Evolutionary conservation across 1,140 invertebrate genomes (phyloP).

Genomic region (Mycetomoellerius zeteki): DNA sequence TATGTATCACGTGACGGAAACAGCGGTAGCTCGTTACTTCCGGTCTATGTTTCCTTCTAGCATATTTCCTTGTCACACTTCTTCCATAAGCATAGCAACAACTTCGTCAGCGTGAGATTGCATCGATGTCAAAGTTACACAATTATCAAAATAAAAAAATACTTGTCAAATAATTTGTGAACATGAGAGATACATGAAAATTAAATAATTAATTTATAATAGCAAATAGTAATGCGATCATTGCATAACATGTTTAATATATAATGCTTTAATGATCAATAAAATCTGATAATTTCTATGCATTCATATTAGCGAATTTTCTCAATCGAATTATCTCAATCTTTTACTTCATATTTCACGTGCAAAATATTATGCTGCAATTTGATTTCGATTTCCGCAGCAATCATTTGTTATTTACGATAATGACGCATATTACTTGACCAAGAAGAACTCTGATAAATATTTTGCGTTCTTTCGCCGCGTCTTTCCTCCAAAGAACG

Average conservation of each 20-base stretch:
- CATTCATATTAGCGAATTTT: background rate
- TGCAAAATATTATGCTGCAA: background rate
- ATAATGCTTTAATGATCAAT: background rate
- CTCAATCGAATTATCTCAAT: background rate
- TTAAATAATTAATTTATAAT: background rate
- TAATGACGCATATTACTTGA: conserved; percentile 24
- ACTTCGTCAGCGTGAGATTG: background rate
- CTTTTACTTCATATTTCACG: background rate
- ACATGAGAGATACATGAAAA: background rate
- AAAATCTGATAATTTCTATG: background rate
- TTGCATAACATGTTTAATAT: background rate
- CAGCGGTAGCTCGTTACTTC: conserved; percentile 60
- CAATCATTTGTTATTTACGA: conserved; percentile 44
- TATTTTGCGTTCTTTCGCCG: background rate
- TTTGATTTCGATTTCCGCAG: conserved; percentile 4
- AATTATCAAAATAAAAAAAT: conserved; percentile 12
- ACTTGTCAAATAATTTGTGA: conserved; percentile 8
- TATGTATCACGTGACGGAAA: conserved; percentile 68
- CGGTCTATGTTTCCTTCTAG: conserved; percentile 58
- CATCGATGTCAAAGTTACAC: background rate
- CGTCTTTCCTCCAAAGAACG: background rate
- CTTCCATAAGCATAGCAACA: background rate
- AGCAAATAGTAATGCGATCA: background rate
- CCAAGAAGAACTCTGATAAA: conserved; percentile 27
- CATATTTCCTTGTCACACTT: conserved; percentile 66